Evolutionary conservation across 2,797 vertebrate species (phyloP).

Genomic region (Bufotes viridis): DNA sequence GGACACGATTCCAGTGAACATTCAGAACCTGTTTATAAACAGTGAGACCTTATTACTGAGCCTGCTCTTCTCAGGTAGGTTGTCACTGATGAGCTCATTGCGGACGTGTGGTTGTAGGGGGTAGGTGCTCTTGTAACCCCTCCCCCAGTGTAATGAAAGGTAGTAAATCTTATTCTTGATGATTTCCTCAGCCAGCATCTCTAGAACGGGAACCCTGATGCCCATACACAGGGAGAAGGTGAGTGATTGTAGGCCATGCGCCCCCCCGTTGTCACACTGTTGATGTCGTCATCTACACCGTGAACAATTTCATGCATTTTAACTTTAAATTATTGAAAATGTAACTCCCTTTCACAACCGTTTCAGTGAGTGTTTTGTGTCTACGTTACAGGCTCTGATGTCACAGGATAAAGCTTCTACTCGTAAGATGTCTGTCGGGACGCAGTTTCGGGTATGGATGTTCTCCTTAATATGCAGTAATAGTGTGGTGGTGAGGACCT

Average conservation of each 20-base stretch:
- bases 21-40: conserved; percentile 76
- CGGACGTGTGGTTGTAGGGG: not conserved
- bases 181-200: conserved; percentile 73
- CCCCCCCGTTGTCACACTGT: too few species aligned
- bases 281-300: too few species aligned
- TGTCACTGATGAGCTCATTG: not conserved
- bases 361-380: not conserved
- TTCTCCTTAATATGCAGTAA: not conserved
- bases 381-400: not conserved
- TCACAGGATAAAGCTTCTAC: not conserved
- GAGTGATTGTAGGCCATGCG: not conserved
- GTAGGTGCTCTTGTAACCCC: not conserved
- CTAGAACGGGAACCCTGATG: conserved; percentile 78
- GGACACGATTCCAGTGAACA: conserved; percentile 75
- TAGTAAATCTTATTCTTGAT: not conserved
- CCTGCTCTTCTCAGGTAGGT: conserved; percentile 75
- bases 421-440: conserved; percentile 51
- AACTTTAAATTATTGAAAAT: too few species aligned
- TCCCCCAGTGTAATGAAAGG: not conserved
- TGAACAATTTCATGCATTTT: too few species aligned
- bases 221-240: conserved; percentile 72
- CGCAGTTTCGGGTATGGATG: conserved; percentile 44
- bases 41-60: conserved; percentile 77
- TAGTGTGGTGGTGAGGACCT: not conserved
- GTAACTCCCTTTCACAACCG: not conserved